These are phyloP conservation scores for Garrulus glandarius DNA, from an alignment of 2,797 vertebrate genomes.

Conservation along the genomic window DNA sequence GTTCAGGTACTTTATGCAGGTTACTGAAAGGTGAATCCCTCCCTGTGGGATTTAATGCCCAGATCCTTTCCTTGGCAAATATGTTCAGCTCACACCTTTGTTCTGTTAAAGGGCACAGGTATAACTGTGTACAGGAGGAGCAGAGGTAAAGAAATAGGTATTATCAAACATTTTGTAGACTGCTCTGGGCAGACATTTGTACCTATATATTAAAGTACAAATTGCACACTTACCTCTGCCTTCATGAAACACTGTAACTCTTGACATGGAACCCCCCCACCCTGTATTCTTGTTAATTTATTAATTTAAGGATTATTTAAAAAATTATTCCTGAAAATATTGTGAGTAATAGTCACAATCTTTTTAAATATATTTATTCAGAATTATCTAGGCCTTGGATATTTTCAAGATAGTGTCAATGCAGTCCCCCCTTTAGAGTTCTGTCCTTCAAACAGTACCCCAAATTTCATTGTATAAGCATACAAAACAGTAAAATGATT, in stretches of 20 bases:
- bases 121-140: not conserved
- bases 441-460: not conserved
- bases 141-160: not conserved
- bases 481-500: not conserved
- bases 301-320: not conserved
- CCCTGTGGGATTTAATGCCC: not conserved
- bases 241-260: not conserved
- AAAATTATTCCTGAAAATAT: not conserved
- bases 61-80: not conserved
- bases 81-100: not conserved
- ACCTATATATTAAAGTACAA: not conserved
- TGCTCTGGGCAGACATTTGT: not conserved
- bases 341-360: not conserved
- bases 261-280: fast-evolving
- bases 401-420: not conserved
- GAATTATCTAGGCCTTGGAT: not conserved
- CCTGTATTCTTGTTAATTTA: not conserved
- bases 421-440: not conserved
- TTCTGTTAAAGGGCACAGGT: not conserved
- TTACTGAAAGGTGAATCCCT: fast-evolving
- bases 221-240: not conserved
- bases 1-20: not conserved
- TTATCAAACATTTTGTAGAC: not conserved
- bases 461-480: not conserved
- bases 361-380: not conserved